Percentiles rank a stretch among this genome's conserved stretches.
phyloP scores from a whole-genome alignment of 2,797 vertebrate genomes.

The Glyptemys insculpta region DNA sequence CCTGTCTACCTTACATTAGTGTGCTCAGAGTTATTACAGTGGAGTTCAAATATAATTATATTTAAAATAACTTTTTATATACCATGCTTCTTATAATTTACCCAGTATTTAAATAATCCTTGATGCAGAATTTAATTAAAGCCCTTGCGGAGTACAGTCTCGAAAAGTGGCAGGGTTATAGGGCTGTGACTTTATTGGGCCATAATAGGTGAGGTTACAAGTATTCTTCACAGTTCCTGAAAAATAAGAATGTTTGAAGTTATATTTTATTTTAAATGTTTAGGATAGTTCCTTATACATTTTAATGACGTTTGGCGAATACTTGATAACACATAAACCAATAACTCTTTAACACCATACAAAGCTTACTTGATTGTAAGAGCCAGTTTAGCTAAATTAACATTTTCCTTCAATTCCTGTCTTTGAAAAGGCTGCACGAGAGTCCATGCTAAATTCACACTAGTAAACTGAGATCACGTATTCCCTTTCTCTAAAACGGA shows the following conservation, averaged over 20 bases:
- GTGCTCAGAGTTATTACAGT: not conserved
- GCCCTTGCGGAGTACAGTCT: not conserved
- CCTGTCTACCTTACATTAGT: not conserved
- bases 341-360: not conserved
- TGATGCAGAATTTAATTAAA: slow-evolving; percentile 17
- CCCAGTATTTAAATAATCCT: not conserved
- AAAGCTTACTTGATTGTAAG: not conserved
- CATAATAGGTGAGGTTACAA: not conserved
- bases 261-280: not conserved
- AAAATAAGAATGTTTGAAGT: too few species aligned
- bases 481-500: not conserved
- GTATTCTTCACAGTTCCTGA: too few species aligned
- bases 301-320: not conserved
- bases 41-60: not conserved
- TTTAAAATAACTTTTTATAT: not conserved
- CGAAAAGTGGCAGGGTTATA: not conserved
- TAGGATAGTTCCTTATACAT: not conserved
- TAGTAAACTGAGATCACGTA: not conserved
- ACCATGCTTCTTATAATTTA: not conserved
- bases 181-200: not conserved
- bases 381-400: not conserved
- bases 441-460: not conserved
- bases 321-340: not conserved
- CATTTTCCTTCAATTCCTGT: not conserved
- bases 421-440: rapidly evolving